phyloP scores from a whole-genome alignment of 2,888 invertebrate genomes.

The Lasioglossum figueresi region DNA sequence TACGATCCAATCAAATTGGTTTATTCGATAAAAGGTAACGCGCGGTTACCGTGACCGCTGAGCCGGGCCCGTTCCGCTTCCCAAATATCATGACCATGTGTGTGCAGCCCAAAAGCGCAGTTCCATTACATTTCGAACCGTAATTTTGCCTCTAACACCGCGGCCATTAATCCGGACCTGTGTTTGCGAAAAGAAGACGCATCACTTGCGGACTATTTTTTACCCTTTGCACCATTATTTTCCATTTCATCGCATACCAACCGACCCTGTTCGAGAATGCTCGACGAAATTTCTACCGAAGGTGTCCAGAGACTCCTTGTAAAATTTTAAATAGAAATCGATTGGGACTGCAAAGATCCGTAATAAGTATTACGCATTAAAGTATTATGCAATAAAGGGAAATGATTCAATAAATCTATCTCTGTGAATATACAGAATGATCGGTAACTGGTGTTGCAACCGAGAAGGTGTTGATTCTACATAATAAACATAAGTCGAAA shows the following conservation, averaged over 20 bases:
- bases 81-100: conserved; percentile 21
- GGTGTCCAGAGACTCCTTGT: neutral
- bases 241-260: neutral
- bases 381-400: too few species aligned
- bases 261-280: neutral
- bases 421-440: too few species aligned
- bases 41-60: conserved; percentile 34
- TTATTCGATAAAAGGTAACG: conserved; percentile 54
- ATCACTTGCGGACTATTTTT: neutral
- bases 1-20: conserved; percentile 57
- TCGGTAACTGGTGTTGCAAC: neutral
- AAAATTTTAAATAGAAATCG: neutral
- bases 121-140: conserved; percentile 27
- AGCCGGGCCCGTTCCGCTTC: conserved; percentile 12
- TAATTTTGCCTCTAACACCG: neutral
- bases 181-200: neutral
- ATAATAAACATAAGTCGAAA: neutral
- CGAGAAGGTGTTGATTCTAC: neutral
- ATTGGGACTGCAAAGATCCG: too few species aligned
- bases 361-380: too few species aligned
- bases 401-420: too few species aligned
- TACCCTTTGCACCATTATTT: neutral
- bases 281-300: neutral
- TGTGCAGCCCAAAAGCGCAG: neutral
- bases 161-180: neutral